Conservation (phyloP, 2,888 invertebrate genomes). For the Lithophane semibrunnea region DNA sequence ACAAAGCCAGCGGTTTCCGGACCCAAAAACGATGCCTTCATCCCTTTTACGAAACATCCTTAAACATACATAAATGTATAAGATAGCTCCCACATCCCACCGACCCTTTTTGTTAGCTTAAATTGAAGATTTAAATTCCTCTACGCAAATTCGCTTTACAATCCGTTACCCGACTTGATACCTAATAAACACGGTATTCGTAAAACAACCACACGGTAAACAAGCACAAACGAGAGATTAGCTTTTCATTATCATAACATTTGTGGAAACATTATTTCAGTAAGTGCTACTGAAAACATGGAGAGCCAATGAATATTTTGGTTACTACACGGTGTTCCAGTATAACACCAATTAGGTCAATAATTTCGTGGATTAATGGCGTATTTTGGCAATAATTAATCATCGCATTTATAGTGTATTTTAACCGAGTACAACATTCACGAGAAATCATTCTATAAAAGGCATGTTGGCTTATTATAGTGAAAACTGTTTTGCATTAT, state of each 20-base stretch:
- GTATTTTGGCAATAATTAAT: slow-evolving; percentile 31
- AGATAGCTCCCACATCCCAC: slow-evolving; percentile 40
- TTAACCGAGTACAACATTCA: background rate
- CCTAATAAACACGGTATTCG: slow-evolving; percentile 52
- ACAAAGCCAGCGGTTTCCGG: slow-evolving; percentile 62
- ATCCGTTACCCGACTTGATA: slow-evolving; percentile 40
- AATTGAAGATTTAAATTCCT: slow-evolving; percentile 59
- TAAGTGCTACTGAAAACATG: slow-evolving; percentile 51
- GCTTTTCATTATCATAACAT: slow-evolving; percentile 55
- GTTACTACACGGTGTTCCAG: slow-evolving; percentile 3
- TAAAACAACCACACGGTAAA: slow-evolving; percentile 54
- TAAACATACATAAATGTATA: slow-evolving; percentile 50
- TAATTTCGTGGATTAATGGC: slow-evolving; percentile 27
- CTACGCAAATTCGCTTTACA: slow-evolving; percentile 52
- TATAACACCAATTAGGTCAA: slow-evolving; percentile 15
- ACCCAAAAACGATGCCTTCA: slow-evolving; percentile 56
- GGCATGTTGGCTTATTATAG: no score
- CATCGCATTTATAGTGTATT: slow-evolving; percentile 4
- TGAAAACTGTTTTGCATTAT: background rate
- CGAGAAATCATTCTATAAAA: background rate
- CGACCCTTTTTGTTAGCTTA: slow-evolving; percentile 60
- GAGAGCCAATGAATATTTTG: slow-evolving; percentile 27
- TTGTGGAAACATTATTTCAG: slow-evolving; percentile 55
- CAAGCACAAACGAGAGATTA: slow-evolving; percentile 46
- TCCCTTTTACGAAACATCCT: slow-evolving; percentile 60